A percentile compares a stretch with the other conserved stretches of the same genome.
Evolutionary conservation across 2,888 invertebrate genomes (phyloP).

Genomic region (Asteroscopus sphinx): DNA sequence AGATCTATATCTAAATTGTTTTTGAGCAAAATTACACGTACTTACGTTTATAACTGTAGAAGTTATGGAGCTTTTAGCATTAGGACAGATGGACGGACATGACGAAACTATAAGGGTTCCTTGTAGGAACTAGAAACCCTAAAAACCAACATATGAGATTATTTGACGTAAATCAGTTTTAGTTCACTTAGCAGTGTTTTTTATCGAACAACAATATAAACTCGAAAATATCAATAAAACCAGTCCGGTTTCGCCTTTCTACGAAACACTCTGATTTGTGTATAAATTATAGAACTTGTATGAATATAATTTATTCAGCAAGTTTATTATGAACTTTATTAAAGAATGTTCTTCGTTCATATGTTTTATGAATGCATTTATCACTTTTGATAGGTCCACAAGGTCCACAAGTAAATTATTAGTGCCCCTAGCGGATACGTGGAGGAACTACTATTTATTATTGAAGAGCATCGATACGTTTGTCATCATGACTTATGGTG

Average conservation of each 20-base stretch:
- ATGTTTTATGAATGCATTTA: slow-evolving; percentile 4
- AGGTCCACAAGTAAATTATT: too few relatives aligned
- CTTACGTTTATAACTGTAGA: too few relatives aligned
- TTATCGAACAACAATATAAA: slow-evolving; percentile 15
- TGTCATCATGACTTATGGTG: too few relatives aligned
- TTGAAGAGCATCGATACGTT: too few relatives aligned
- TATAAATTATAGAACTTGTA: slow-evolving; percentile 49
- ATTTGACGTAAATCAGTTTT: slow-evolving; percentile 9
- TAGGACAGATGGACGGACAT: too few relatives aligned
- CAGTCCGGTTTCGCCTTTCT: slow-evolving; percentile 45
- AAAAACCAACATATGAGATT: slow-evolving; percentile 25
- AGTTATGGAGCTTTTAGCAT: too few relatives aligned
- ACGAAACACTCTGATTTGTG: slow-evolving; percentile 23
- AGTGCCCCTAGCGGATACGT: too few relatives aligned
- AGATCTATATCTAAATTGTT: too few relatives aligned
- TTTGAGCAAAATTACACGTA: too few relatives aligned
- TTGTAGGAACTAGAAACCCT: too few relatives aligned
- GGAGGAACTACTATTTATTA: too few relatives aligned
- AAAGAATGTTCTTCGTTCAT: slow-evolving; percentile 7
- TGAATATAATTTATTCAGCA: slow-evolving; percentile 41
- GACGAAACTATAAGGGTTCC: too few relatives aligned
- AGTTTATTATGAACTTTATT: slow-evolving; percentile 24
- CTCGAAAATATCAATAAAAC: slow-evolving; percentile 34
- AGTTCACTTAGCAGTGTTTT: slow-evolving; percentile 3
- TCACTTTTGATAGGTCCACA: neutral